Evolutionary conservation across 2,888 invertebrate genomes (phyloP), one percentile per base, ranked within the genome.

Genomic region (Chymomyza procnemis): DNA sequence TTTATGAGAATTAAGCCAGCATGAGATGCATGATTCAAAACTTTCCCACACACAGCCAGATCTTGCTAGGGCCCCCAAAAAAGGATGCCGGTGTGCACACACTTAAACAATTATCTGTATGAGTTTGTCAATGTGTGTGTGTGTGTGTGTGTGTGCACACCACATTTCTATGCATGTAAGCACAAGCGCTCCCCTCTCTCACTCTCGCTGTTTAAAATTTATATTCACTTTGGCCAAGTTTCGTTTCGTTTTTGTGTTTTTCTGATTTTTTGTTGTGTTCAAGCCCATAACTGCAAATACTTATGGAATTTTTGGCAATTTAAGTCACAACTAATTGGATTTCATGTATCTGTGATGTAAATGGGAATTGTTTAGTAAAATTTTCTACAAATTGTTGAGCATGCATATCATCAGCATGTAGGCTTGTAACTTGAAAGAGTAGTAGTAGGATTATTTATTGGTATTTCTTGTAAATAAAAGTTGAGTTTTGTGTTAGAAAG

Each of bases 21-120:
- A 47, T 66, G 48, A 62, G 64, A 61, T 66, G 61, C 60, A 68
- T 66, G 21, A 52, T 54, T 62, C n/a, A 21, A 60, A 71, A 67
- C 62, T 71, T 80, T 80, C 81, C 74, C 80, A 80, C 76, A 72
- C 75, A 72, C 75, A 65, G 52, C 64, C 48, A 63, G 63, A 63
- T 63, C 54, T 55, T 55, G 62, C 6, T 14, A 50, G 18, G 16
- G 50, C 16, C 34, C 16, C 34, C 34, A 41, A 41, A 41, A 41
- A 41, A 41, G 34, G 34, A 41, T 41, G 34, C 34, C 9, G 12
- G 34, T 26, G 26, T 26, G 26, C 8, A 8, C 26, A 26, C 26
- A 41, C 34, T 41, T 41, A 41, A 12, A 41, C 34, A 41, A 26
- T 26, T 41, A 41, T 12, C 5, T 41, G 12, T 41, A 12, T 12